Percentiles rank a stretch among this genome's conserved stretches.
These are phyloP conservation scores for Paradisaea rubra DNA, from an alignment of 2,113 vertebrate species.

Conservation along the genomic window DNA sequence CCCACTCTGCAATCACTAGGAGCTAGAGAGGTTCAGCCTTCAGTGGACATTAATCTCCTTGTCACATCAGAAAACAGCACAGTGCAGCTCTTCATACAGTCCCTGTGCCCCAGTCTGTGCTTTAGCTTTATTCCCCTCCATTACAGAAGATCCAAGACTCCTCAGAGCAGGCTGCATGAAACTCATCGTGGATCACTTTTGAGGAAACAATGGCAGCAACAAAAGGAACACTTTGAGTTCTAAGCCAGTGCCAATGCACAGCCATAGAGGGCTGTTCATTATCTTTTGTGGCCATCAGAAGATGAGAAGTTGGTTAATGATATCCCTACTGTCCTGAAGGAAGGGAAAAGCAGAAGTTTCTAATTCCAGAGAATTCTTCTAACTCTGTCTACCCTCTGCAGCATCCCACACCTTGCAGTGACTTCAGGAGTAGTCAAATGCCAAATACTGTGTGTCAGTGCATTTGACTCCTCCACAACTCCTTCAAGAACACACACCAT, in stretches of 20 bases:
- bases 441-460: not conserved
- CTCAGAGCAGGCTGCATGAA: not conserved
- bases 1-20: not conserved
- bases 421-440: not conserved
- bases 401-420: not conserved
- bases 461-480: not conserved
- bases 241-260: not conserved
- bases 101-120: not conserved
- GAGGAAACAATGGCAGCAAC: not conserved
- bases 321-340: not conserved
- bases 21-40: not conserved
- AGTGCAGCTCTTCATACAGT: not conserved
- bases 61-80: not conserved
- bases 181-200: accelerated
- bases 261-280: not conserved
- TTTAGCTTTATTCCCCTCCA: not conserved
- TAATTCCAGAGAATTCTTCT: not conserved
- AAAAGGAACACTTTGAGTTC: not conserved
- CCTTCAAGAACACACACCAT: not conserved
- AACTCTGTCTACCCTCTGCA: not conserved
- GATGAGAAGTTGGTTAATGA: not conserved
- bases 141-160: not conserved
- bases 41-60: not conserved
- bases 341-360: not conserved
- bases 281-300: not conserved